These are phyloP conservation scores for Ichneumoninae sp. DNA, from an alignment of 2,888 invertebrate genomes.

Conservation along the genomic window DNA sequence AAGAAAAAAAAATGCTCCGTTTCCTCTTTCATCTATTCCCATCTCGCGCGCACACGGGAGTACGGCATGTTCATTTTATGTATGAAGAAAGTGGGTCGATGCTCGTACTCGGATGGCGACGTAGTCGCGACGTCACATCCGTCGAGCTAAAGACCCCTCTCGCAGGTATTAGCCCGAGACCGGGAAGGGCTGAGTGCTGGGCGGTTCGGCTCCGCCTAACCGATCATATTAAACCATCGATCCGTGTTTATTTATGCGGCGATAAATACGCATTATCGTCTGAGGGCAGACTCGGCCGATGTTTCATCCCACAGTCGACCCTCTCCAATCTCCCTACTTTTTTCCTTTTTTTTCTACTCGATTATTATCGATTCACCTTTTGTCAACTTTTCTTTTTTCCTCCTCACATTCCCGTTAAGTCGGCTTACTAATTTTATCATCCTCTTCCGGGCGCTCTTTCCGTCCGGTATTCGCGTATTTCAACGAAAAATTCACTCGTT, in stretches of 20 bases:
- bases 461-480: constrained; percentile 8
- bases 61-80: constrained; percentile 12
- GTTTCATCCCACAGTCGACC: constrained; percentile 18
- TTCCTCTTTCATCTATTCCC: constrained; percentile 12
- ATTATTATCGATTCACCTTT: not conserved
- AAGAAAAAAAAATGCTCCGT: constrained; percentile 15
- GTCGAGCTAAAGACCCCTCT: constrained; percentile 37
- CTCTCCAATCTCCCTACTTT: not conserved
- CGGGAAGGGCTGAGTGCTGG: constrained; percentile 26
- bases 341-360: not conserved
- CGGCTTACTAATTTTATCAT: constrained; percentile 45
- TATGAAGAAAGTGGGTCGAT: constrained; percentile 42
- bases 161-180: constrained; percentile 15
- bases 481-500: constrained; percentile 19
- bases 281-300: constrained; percentile 37
- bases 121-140: constrained; percentile 30
- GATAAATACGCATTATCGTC: constrained; percentile 58
- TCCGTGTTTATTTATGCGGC: constrained; percentile 54
- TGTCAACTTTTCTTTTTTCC: not conserved
- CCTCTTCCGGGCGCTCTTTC: not conserved
- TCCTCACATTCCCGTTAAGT: constrained; percentile 27
- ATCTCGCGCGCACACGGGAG: not conserved
- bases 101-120: constrained; percentile 7
- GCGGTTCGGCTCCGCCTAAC: constrained; percentile 38
- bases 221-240: constrained; percentile 53